phyloP scores from a whole-genome alignment of 2,797 vertebrate genomes.

The Lepilemur septentrionalis region DNA sequence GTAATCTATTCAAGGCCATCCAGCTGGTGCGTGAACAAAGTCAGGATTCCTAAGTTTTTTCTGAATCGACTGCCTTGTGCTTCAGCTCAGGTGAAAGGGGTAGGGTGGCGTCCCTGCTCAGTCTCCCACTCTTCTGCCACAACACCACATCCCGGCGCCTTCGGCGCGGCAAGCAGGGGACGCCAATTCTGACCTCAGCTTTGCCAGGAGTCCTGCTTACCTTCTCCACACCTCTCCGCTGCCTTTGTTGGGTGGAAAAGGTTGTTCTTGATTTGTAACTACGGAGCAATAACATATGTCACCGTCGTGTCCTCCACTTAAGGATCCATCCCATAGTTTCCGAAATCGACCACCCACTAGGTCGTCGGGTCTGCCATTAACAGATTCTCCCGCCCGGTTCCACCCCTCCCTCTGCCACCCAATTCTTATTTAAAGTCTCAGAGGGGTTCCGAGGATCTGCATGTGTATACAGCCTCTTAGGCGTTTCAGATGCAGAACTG shows the following conservation, averaged over 20 bases:
- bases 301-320: not conserved
- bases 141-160: not conserved
- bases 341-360: not conserved
- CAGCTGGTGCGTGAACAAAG: not conserved
- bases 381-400: not conserved
- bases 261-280: not conserved
- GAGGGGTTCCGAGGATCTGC: not conserved
- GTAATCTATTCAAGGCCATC: not conserved
- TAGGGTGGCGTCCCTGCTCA: not conserved
- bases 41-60: not conserved
- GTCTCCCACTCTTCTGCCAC: not conserved
- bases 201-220: not conserved
- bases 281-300: not conserved
- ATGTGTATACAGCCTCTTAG: conserved; percentile 24
- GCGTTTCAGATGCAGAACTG: not conserved
- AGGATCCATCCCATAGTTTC: not conserved
- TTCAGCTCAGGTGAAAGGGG: not conserved
- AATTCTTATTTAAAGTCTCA: conserved; percentile 64
- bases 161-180: not conserved
- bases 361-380: not conserved
- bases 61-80: not conserved
- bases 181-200: not conserved
- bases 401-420: not conserved
- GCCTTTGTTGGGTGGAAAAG: not conserved
- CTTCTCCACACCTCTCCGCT: not conserved